phyloP scores from a whole-genome alignment of 2,888 invertebrate genomes.

The Eupithecia abbreviata region DNA sequence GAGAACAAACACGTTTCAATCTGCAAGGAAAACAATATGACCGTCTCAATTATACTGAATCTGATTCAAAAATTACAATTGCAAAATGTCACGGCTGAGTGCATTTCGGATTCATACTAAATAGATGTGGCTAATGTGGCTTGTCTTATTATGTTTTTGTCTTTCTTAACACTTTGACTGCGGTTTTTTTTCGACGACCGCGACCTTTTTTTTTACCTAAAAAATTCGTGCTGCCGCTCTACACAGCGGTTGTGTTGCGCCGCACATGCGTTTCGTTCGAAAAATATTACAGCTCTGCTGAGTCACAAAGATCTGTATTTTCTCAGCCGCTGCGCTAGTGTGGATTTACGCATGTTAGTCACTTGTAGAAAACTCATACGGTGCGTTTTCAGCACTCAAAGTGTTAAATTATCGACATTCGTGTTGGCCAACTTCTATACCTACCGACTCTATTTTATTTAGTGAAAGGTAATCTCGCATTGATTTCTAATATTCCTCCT shows the following conservation, averaged over 20 bases:
- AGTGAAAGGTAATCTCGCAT: background rate
- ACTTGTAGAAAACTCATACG: too few relatives aligned
- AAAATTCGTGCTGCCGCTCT: too few relatives aligned
- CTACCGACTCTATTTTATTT: background rate
- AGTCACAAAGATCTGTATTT: too few relatives aligned
- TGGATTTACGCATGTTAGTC: too few relatives aligned
- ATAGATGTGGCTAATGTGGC: conserved; percentile 27
- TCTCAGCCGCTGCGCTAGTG: too few relatives aligned
- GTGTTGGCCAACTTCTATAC: conserved; percentile 27
- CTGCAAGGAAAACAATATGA: conserved; percentile 31
- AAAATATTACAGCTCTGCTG: too few relatives aligned
- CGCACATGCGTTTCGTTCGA: too few relatives aligned
- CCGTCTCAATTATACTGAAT: conserved; percentile 35
- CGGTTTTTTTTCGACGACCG: too few relatives aligned
- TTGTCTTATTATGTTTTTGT: conserved; percentile 39
- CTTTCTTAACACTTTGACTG: too few relatives aligned
- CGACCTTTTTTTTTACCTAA: too few relatives aligned
- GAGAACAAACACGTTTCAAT: conserved; percentile 20
- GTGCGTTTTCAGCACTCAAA: too few relatives aligned
- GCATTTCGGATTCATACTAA: conserved; percentile 39
- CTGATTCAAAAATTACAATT: conserved; percentile 40
- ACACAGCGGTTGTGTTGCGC: too few relatives aligned
- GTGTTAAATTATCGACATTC: conserved; percentile 28
- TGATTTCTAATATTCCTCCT: background rate
- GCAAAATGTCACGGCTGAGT: conserved; percentile 37